Evolutionary conservation across 2,888 invertebrate genomes (phyloP), one percentile per base, ranked within the genome.

Genomic region (Drosophila peninsularis): DNA sequence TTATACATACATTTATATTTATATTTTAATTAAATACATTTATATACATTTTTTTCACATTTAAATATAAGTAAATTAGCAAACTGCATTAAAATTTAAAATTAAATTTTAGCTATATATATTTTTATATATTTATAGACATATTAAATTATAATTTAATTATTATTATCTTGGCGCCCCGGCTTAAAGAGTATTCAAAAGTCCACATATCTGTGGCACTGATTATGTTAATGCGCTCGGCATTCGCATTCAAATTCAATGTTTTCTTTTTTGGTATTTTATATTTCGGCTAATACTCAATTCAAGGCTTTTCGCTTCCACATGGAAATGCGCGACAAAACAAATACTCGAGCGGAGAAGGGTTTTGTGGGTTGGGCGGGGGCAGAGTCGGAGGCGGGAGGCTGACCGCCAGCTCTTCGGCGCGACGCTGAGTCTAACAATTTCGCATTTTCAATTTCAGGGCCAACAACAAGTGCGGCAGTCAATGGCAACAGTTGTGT

Each of bases 381-480:
- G 6, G 37, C 52, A 34, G 76, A 37, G 37, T n/a, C 37, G 37
- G 24, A 4, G 6, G 37, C 52, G 39, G 76, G 60, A 55, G 63
- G 67, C 63, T 85, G 80, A 80, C 76, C 79, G 71, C 61, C 67
- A 81, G 69, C 69, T 66, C 63, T 69, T 27, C 53, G 60, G 34
- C 42, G 68, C 72, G 69, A 55, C 62, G 39, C 42, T 52, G 45
- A 11, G 76, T 76, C 72, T 67, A 78, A 72, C 57, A 80, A 64
- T 78, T 77, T 80, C 77, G 74, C 78, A 80, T 80, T 82, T 82
- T 75, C 84, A 84, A 82, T 84, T 87, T 87, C 82, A 87, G 55
- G 87, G 83, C 68, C 69, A 63, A 70, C 60, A 71, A 65, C 53
- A 64, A 62, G 63, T 53, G 54, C 57, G 45, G 21, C 57, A 39